Evolutionary conservation across 2,888 invertebrate genomes (phyloP), one percentile per base, ranked within the genome.

Genomic region (Corbicula japonica): DNA sequence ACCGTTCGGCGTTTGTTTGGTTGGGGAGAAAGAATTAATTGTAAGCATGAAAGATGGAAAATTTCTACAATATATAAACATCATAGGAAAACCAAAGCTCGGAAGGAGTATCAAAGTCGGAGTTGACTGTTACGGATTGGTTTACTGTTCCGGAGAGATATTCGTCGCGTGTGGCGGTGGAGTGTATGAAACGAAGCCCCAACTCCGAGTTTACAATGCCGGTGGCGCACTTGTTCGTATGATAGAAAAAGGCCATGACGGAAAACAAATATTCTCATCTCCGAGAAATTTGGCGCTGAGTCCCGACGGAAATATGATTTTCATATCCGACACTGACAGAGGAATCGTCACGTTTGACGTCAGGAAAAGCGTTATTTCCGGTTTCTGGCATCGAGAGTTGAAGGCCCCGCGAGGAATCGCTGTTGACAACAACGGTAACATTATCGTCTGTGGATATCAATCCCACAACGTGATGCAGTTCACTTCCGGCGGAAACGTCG

Each of bases 111-210:
- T 60, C 6, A 60, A 60, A 34, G 60, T 60, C 34, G 60, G 60
- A 8, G 38, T 60, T 6, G 60, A 60, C n/a, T 60, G 60, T 23
- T 60, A 60, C 38, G 60, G 60, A 4, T 15, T 60, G 21, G 60
- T 41, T 3, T 6, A 35, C 5, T n/a, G 60, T 2, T 35, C 21
- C 30, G 60, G 60, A 23, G 60, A 60, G 21, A 21, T 60, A 21
- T 60, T 60, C 21, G 60, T 60, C 18, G 60, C 60, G 5, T 60
- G 60, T n/a, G 60, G 60, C 15, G 60, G 60, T 6, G 60, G 60
- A n/a, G 35, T 60, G 3, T 60, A 60, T 15, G 60, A 60, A n/a
- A n/a, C 60, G 15, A 60, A 60, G 38, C 38, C 60, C 10, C 60
- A 60, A 41, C 41, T 60, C 8, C 60, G 60, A 26, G 60, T 60